Base-by-base conservation (phyloP, 2,888 invertebrate species). In the Drosophila colorata region DNA sequence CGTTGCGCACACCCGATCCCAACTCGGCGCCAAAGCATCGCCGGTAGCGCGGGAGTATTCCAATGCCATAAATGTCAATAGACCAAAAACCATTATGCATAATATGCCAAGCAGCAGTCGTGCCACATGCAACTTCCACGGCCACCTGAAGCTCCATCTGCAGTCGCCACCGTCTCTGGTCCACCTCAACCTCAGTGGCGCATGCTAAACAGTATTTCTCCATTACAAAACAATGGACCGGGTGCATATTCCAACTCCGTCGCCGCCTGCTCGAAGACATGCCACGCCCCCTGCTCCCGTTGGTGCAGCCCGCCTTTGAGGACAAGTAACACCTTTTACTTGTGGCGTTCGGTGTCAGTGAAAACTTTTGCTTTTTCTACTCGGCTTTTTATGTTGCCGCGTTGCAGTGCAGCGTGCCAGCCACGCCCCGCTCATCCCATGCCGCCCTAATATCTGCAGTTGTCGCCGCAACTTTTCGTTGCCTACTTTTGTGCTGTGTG, bases 61-160 rank as follows among this genome's bases (percentile, higher is more conserved):
- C 69, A 72, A 72, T 77, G 80, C 80, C 80, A 87, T 87, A 84
- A 85, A 87, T 85, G 85, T 82, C 85, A 85, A 87, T 85, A 85
- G 87, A 84, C 80, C 78, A 76, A 82, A 79, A 82, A 76, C 70
- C 80, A 84, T 84, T 84, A 84, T 87, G 87, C 85, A 87, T 80
- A 86, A 82, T 86, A 76, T 78, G 44, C 52, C 69, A 53, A 76
- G 61, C 35, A 53, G 56, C 58, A 52, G 43, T 48, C 52, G 25
- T 31, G 55, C 46, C 55, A 37, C 55, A 59, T 59, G 56, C 48
- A 38, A 56, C 55, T 31, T 40, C 25, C 41, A 14, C 35, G 16
- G 25, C 40, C 51, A 65, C 56, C 51, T 66, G 43, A 37, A 35
- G 47, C 51, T 65, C 44, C 69, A 66, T 43, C 48, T 33, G 65